A percentile compares a stretch with the other conserved stretches of the same genome.
phyloP scores from a whole-genome alignment of 2,797 vertebrate species.

The Fringilla coelebs region DNA sequence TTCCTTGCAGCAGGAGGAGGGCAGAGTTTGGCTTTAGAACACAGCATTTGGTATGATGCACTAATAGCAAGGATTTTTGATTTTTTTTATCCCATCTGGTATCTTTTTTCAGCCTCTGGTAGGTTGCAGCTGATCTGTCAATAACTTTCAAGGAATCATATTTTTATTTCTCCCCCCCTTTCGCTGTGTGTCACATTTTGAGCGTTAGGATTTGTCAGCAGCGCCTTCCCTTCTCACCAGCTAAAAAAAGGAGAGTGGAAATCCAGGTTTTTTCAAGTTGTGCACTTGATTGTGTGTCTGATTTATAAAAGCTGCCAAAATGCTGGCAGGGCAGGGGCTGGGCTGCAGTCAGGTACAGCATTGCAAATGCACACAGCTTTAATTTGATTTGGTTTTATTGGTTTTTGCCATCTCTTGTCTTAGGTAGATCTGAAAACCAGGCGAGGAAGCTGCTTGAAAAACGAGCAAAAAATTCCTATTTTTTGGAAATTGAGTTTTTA shows the following conservation, averaged over 20 bases:
- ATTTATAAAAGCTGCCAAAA: neutral
- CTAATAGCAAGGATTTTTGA: neutral
- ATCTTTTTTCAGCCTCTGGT: neutral
- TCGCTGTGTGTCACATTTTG: neutral
- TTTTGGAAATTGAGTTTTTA: neutral
- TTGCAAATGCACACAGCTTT: neutral
- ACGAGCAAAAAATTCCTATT: neutral
- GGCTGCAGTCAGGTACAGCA: neutral
- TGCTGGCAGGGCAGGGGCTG: neutral
- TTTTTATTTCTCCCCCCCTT: neutral
- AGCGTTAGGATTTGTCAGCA: neutral
- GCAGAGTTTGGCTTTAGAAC: neutral
- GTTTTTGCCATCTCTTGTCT: neutral
- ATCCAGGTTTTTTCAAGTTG: neutral
- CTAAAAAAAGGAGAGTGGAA: neutral
- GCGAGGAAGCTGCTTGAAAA: neutral
- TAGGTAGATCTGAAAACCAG: neutral
- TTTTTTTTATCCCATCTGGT: neutral
- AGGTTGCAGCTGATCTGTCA: constrained; percentile 9
- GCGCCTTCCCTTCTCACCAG: neutral
- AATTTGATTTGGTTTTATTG: neutral
- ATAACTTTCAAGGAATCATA: neutral
- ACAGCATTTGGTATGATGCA: neutral
- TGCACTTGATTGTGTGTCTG: neutral
- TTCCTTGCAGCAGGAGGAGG: neutral